Base-by-base conservation (phyloP, 2,888 invertebrate genomes). In the Dryobotodes eremita region DNA sequence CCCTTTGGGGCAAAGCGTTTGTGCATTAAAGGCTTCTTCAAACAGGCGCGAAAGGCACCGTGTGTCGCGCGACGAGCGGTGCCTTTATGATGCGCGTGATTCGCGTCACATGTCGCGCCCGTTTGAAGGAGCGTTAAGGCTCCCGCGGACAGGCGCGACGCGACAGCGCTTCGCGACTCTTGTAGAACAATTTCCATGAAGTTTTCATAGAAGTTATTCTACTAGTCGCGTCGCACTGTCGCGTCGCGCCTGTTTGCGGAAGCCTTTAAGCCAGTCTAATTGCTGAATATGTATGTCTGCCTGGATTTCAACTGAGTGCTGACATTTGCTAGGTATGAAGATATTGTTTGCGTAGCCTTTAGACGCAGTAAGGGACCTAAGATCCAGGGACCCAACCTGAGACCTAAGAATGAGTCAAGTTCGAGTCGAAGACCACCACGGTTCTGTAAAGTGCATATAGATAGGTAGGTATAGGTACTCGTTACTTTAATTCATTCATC, bases 1-100 rank as follows among this genome's bases (percentile, higher is more conserved):
- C 94, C 93, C 93, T 91, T 90, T 93, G 92, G 76, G 69, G 73
- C 64, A 75, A 79, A 71, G 77, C 57, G 55, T 42, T 57, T 70
- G 69, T 57, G 36, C 36, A 55, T 53, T 15, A 69, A 36, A 36
- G 31, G 31, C 31, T 36, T 3, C 31, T 36, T 36, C 31, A 36
- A 36, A 36, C 31, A 36, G 31, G 31, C 31, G 31, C 31, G 31
- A 36, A 36, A 36, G 3, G 31, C 3, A 36, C 31, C 31, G 31
- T 3, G 31, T 36, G 31, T 36, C 31, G 31, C 31, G 31, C 31
- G 31, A 36, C 31, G 31, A 36, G 31, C 31, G 31, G 31, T 36
- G 31, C 31, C 31, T 36, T 36, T 36, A 36, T 36, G 31, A 36
- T 36, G 31, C 31, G 31, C 3, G 31, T 3, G 31, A 3, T 36